phyloP scores from a whole-genome alignment of 1,140 invertebrate species.

The Orchesella cincta region DNA sequence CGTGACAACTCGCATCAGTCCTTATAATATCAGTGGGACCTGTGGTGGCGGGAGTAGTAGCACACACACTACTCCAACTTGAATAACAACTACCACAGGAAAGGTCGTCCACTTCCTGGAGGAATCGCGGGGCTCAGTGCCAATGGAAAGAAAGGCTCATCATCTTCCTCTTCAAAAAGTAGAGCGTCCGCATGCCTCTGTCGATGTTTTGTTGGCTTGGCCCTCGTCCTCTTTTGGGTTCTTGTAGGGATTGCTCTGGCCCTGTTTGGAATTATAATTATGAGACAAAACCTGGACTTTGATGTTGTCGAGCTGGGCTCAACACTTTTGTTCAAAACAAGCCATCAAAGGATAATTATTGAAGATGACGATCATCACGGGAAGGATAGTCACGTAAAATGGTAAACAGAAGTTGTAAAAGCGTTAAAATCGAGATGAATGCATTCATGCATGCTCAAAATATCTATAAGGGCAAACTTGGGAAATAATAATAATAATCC shows the following conservation, averaged over 20 bases:
- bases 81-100: slow-evolving; percentile 22
- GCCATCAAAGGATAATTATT: background rate
- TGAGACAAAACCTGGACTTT: slow-evolving; percentile 1
- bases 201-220: background rate
- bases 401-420: too few relatives aligned
- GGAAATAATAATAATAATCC: background rate
- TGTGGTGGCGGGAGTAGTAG: background rate
- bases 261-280: background rate
- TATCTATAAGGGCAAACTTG: too few relatives aligned
- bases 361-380: background rate
- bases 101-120: slow-evolving; percentile 14
- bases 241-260: background rate
- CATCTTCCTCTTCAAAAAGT: background rate
- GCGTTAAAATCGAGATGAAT: too few relatives aligned
- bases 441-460: too few relatives aligned
- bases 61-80: background rate
- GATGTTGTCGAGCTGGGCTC: background rate
- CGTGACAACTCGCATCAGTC: slow-evolving; percentile 37
- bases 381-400: background rate
- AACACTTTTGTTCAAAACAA: background rate
- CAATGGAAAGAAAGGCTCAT: slow-evolving; percentile 20
- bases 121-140: background rate
- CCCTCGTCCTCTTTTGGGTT: background rate
- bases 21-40: slow-evolving; percentile 7
- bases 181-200: background rate